Base-by-base conservation (phyloP, 2,888 invertebrate species). In the Acleris emargana region DNA sequence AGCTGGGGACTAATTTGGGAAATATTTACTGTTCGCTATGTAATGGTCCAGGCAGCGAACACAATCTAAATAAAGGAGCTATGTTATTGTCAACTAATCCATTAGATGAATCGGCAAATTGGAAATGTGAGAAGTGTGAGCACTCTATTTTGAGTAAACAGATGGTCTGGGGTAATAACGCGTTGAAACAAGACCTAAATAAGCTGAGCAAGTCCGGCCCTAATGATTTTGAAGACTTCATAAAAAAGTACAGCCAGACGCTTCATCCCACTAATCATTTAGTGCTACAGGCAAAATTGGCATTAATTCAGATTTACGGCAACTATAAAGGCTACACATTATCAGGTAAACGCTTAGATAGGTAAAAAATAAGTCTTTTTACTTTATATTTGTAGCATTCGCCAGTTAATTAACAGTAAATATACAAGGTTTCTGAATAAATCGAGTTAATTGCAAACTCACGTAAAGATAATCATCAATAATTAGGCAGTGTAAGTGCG, bases 261-360 rank as follows among this genome's bases (percentile, higher is more conserved):
- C 80, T 96, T 62, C 96, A 96, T 80, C 93, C 94, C 1, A 94
- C 88, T 49, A 96, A 96, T 74, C 95, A 94, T 74, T 94, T 96
- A 72, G 89, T 95, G 0, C 81, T 96, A 18, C 94, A 95, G 78
- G 94, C 95, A 1, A 96, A 96, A 78, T 94, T 95, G 77, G 94
- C 95, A 3, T 84, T 96, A 43, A 89, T 94, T 55, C 96, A 96
- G 80, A 91, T 96, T 69, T 96, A 96, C 77, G 95, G 95, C 67
- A 94, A 94, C 80, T 84, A 87, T 6, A 88, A 93, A 64, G 94
- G 94, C 72, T 94, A 92, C 74, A 76, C 77, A 42, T 84, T 94
- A 72, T 75, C 91, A 77, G 95, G 95, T 95, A 82, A 74, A 9
- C 11, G 32, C 32, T 32, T 32, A 32, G 11, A 32, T 32, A 32